Base-by-base conservation (phyloP, 2,888 invertebrate genomes). In the Eupithecia tripunctaria region DNA sequence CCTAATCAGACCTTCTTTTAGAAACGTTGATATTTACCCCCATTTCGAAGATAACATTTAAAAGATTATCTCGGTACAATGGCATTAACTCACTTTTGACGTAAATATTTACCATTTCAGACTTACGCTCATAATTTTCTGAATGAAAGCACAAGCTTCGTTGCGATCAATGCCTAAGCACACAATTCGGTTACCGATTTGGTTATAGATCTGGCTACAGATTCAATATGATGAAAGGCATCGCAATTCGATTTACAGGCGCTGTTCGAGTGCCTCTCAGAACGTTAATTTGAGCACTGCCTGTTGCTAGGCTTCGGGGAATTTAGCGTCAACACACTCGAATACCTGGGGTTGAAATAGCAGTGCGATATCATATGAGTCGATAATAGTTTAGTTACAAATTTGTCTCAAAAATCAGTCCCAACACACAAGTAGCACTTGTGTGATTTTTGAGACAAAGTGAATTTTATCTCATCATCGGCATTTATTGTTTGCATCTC, bases 291-390 rank as follows among this genome's bases (percentile, higher is more conserved):
- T 29, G 29, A 60, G 60, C 56, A 25, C 56, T 25, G 56, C 60
- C 60, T 60, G 60, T 60, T 60, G 60, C 60, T 18, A 18, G 56
- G 60, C 60, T 60, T 60, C 60, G 18, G 18, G 18, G 60, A 18
- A 60, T 60, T 60, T 29, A 60, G 15, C 60, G 29, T 29, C 60
- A 18, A 18, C 18, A 60, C 15, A 60, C 10, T 60, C 3, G 27
- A 18, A 60, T 27, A 59, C 27, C 60, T 29, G 25, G 18, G 7
- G 27, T 27, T 60, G 8, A 29, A 29, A 60, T 29, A 29, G 60
- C 18, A 29, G 8, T 29, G 8, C 0, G 18, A 8, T 60, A 18
- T 29, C 60, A 29, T 0, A 29, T 27, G 8, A 51, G 51, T 21
- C 5, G 25, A 25, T 56, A 12, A 56, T n/a, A n/a, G n/a, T 56